These are phyloP conservation scores for Ochotona curzoniae DNA, from an alignment of 2,113 vertebrate genomes.

Conservation along the genomic window DNA sequence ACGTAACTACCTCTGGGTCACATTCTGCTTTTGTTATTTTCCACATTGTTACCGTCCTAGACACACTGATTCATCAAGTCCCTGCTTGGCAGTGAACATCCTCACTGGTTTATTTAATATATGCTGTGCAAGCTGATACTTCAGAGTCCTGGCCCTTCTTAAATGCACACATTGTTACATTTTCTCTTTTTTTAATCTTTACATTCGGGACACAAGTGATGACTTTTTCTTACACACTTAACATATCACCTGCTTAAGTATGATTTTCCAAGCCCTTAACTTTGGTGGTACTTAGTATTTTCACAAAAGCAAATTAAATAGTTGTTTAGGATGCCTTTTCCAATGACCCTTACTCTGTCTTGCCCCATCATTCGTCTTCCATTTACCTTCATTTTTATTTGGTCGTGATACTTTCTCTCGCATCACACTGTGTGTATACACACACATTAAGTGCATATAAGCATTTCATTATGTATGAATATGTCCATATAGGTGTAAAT, in stretches of 20 bases:
- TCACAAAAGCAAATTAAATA: conserved; percentile 16
- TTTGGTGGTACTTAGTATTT: background rate
- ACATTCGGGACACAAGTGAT: background rate
- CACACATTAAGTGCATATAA: background rate
- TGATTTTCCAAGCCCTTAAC: background rate
- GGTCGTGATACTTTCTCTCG: conserved; percentile 7
- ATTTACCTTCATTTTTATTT: background rate
- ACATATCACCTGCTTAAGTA: background rate
- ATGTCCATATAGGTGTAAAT: too few species aligned
- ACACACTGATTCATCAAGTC: background rate
- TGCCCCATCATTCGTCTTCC: background rate
- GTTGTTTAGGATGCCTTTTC: background rate
- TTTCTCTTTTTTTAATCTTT: background rate
- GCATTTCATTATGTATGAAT: background rate
- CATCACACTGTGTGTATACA: background rate
- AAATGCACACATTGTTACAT: background rate
- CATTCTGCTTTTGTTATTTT: background rate
- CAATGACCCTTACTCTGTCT: background rate
- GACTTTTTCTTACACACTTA: background rate
- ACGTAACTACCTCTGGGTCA: background rate
- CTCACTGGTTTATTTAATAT: background rate
- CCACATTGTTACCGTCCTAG: background rate
- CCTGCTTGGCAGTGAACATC: background rate
- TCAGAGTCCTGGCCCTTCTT: background rate
- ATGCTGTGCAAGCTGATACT: background rate